Percentiles rank a stretch among this genome's conserved stretches.
phyloP scores from a whole-genome alignment of 2,113 vertebrate species.

The Seriola quinqueradiata region DNA sequence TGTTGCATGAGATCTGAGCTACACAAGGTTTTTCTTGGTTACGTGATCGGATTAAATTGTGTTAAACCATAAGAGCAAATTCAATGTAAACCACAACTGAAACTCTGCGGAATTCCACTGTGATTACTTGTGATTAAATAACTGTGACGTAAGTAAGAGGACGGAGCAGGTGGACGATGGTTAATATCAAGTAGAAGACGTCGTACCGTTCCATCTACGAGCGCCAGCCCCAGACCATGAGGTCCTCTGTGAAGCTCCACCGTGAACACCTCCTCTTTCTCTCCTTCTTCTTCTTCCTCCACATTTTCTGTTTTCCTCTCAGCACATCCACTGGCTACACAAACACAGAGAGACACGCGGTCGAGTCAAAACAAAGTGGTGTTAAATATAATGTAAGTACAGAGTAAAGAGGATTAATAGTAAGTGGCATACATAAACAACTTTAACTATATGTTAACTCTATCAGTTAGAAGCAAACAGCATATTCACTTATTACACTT shows the following conservation, averaged over 20 bases:
- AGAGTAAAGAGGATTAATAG: neutral
- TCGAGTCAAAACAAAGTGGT: neutral
- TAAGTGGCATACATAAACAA: no score
- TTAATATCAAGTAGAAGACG: neutral
- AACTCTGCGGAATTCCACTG: neutral
- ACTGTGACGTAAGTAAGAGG: no score
- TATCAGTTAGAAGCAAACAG: no score
- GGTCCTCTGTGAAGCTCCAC: conserved; percentile 84
- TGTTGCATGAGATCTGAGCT: conserved; percentile 2
- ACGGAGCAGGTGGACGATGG: neutral
- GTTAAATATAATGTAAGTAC: no score
- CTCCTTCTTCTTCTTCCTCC: conserved; percentile 58
- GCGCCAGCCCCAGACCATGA: conserved; percentile 84
- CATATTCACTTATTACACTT: no score
- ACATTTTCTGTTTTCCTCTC: conserved; percentile 18
- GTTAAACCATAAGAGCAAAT: neutral
- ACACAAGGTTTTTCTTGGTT: neutral
- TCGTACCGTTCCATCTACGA: conserved; percentile 85
- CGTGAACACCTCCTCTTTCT: conserved; percentile 81
- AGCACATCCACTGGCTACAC: conserved; percentile 44
- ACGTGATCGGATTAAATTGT: neutral
- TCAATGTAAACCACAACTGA: neutral
- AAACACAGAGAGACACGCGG: conserved; percentile 1
- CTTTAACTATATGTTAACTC: no score
- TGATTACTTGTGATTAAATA: neutral